Evolutionary conservation across 2,888 invertebrate genomes (phyloP), one percentile per base, ranked within the genome.

Genomic region (Trachelus iudaicus): DNA sequence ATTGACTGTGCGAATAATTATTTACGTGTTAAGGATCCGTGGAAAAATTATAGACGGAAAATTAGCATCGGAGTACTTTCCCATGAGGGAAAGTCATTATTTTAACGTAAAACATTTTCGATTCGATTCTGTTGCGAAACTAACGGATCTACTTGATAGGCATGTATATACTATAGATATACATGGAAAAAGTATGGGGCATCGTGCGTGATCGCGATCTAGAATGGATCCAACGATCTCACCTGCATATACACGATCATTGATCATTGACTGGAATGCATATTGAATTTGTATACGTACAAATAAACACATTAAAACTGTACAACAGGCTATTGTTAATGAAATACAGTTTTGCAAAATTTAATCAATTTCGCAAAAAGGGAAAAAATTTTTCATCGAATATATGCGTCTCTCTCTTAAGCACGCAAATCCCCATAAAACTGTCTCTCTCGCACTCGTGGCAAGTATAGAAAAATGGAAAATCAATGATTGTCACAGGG

Each of bases 391-490:
- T 56, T 56, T 56, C 2, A 23, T 31, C 76, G 74, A 80, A 73
- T 79, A 80, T 76, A 79, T 75, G 77, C 78, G 71, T 75, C 56
- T 75, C 75, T 76, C 75, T 78, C 79, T 73, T 77, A 73, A 76
- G 34, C 40, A 68, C 34, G 75, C 37, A 69, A 79, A 75, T 69
- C 34, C 73, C 69, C 69, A 75, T 78, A 56, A 23, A 6, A 9
- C 40, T 9, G 40, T 56, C 40, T 56, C 40, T 40, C 40, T 40
- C 40, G 40, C 40, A 40, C 23, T 15, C 40, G 15, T 23, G 0
- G 9, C 23, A 23, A 56, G 56, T 56, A 56, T 56, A 56, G 23
- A 9, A 56, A 23, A 23, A 23, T 23, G 6, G 9, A 56, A 56
- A 56, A 56, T 56, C 40, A 56, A 15, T 40, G 4, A 15, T 4